Conservation (phyloP, 2,113 vertebrate species). For the Misgurnus anguillicaudatus region DNA sequence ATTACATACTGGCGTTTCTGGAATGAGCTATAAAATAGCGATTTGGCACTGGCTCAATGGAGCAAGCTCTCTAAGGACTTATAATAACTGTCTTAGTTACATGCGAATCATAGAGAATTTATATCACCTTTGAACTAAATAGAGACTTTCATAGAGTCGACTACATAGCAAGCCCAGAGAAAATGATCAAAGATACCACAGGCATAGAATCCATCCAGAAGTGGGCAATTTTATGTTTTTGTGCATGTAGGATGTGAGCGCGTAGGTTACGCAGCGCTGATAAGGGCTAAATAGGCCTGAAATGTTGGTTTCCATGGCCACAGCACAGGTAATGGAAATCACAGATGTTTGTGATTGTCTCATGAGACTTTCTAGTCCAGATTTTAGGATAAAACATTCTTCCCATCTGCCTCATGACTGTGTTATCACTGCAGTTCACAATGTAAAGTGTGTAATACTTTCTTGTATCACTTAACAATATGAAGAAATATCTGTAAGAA, state of each 20-base stretch:
- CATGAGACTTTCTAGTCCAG: slow-evolving; percentile 38
- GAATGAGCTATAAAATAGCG: slow-evolving; percentile 24
- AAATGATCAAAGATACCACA: slow-evolving; percentile 2
- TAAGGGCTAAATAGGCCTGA: slow-evolving; percentile 47
- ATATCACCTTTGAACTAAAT: slow-evolving; percentile 31
- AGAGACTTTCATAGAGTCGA: slow-evolving; percentile 5
- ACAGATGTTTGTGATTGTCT: slow-evolving; percentile 53
- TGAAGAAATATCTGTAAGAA: too few species aligned
- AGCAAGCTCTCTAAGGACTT: slow-evolving; percentile 25
- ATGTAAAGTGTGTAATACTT: not conserved
- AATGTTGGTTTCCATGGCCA: slow-evolving; percentile 64
- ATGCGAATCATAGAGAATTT: slow-evolving; percentile 16
- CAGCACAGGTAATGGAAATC: slow-evolving; percentile 49
- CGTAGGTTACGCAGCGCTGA: slow-evolving; percentile 26
- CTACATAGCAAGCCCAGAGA: not conserved
- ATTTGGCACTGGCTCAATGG: slow-evolving; percentile 20
- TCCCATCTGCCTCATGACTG: slow-evolving; percentile 18
- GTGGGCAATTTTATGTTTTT: slow-evolving; percentile 30
- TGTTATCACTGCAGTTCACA: not conserved
- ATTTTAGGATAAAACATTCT: slow-evolving; percentile 11
- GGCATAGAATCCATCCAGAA: not conserved
- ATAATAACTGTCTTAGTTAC: slow-evolving; percentile 19
- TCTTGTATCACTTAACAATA: not conserved
- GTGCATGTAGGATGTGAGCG: slow-evolving; percentile 29
- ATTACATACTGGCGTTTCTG: slow-evolving; percentile 20